Percentiles rank a stretch among this genome's conserved stretches.
Conservation (phyloP, 1,140 invertebrate genomes). For the Aphelenchoides avenae region DNA sequence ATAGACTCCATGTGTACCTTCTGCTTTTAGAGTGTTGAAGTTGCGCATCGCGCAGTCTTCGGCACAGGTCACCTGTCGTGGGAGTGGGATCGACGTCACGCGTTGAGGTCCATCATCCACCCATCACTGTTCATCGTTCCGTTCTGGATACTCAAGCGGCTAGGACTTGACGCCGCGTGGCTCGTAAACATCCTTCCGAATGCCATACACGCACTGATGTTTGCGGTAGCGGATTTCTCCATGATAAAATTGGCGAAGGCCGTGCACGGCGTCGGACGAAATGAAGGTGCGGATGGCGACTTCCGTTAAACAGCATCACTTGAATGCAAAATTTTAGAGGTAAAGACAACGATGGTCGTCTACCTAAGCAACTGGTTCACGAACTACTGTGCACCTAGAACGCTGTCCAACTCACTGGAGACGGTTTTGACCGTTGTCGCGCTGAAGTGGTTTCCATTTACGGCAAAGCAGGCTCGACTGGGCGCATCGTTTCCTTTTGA, state of each 20-base stretch:
- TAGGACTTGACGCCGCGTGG: slow-evolving; percentile 16
- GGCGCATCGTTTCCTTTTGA: background rate
- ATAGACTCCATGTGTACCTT: too few relatives aligned
- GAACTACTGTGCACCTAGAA: slow-evolving; percentile 32
- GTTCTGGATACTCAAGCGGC: slow-evolving; percentile 18
- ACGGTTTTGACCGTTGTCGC: slow-evolving; percentile 27
- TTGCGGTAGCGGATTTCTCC: slow-evolving; percentile 34
- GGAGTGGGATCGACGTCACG: slow-evolving; percentile 24
- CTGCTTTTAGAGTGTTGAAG: slow-evolving; percentile 34
- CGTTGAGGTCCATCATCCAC: slow-evolving; percentile 30
- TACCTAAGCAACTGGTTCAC: slow-evolving; percentile 41
- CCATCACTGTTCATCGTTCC: slow-evolving; percentile 17
- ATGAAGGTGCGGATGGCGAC: too few relatives aligned
- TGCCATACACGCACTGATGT: slow-evolving; percentile 28
- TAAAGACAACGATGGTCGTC: background rate
- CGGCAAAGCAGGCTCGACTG: slow-evolving; percentile 1
- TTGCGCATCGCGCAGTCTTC: slow-evolving; percentile 32
- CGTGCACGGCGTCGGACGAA: slow-evolving; percentile 2
- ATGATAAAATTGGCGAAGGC: slow-evolving; percentile 16
- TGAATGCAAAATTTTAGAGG: too few relatives aligned
- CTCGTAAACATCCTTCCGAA: slow-evolving; percentile 21
- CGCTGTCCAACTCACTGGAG: slow-evolving; percentile 33
- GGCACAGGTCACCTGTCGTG: slow-evolving; percentile 30
- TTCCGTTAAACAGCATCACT: too few relatives aligned
- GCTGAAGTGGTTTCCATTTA: slow-evolving; percentile 26